phyloP scores from a whole-genome alignment of 2,113 vertebrate species.

The Tenebrosternarchus preto region DNA sequence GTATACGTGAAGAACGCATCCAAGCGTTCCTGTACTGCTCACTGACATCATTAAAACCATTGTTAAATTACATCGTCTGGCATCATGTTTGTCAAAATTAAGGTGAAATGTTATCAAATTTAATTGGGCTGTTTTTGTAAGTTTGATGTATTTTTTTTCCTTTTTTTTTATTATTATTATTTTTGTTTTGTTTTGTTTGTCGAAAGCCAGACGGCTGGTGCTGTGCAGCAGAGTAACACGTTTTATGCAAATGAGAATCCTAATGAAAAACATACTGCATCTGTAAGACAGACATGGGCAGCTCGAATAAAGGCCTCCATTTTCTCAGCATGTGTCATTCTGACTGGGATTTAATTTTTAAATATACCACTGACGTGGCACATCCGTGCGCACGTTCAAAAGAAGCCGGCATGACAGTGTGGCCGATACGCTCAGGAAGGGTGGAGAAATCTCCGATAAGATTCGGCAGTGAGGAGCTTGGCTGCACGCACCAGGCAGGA shows the following conservation, averaged over 20 bases:
- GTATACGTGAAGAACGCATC: constrained; percentile 10
- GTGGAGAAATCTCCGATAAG: constrained; percentile 31
- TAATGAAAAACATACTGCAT: constrained; percentile 70
- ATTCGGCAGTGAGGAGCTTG: neutral
- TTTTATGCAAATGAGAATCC: constrained; percentile 72
- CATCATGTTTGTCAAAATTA: constrained; percentile 41
- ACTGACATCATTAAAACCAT: constrained; percentile 45
- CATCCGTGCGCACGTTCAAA: constrained; percentile 58
- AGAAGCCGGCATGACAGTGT: constrained; percentile 60
- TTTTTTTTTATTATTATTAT: neutral
- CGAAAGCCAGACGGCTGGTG: constrained; percentile 28
- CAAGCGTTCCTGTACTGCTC: constrained; percentile 31
- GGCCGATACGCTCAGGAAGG: constrained; percentile 22
- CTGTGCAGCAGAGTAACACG: constrained; percentile 70
- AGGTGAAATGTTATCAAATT: constrained; percentile 32
- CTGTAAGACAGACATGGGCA: constrained; percentile 61
- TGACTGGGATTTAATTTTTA: constrained; percentile 65
- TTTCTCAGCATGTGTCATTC: constrained; percentile 69
- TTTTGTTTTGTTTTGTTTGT: constrained; percentile 8
- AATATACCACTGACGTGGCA: constrained; percentile 67
- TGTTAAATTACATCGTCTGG: constrained; percentile 35
- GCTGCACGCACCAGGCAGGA: constrained; percentile 6
- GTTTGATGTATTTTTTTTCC: neutral
- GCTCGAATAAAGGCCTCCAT: constrained; percentile 71
- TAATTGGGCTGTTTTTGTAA: constrained; percentile 27